These are phyloP conservation scores for Xestia c-nigrum DNA, from an alignment of 2,888 invertebrate genomes.

Conservation along the genomic window DNA sequence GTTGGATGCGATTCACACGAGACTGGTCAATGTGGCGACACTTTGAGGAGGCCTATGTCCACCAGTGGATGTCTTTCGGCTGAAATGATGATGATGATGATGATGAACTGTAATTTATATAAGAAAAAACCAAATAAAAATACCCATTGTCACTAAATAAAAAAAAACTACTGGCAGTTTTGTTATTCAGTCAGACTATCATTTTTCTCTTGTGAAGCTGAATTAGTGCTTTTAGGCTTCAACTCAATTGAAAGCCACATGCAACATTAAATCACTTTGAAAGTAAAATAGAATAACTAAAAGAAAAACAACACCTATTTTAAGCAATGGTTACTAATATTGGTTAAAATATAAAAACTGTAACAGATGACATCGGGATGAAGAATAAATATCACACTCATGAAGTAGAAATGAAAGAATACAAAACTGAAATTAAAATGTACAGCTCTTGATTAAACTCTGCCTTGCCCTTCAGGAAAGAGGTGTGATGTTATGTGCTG, in stretches of 20 bases:
- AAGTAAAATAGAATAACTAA: not conserved
- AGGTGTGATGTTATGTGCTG: not conserved
- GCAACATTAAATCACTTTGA: not conserved
- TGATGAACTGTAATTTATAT: not conserved
- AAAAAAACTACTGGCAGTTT: not conserved
- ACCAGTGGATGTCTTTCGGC: too few relatives aligned
- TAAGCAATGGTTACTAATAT: not conserved
- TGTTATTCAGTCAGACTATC: not conserved
- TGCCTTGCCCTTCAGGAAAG: not conserved
- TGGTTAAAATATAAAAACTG: not conserved
- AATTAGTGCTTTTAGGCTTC: not conserved
- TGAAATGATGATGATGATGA: too few relatives aligned
- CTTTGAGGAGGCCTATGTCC: too few relatives aligned
- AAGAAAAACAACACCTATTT: not conserved
- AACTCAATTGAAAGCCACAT: not conserved
- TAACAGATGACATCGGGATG: not conserved
- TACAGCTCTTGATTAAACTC: not conserved
- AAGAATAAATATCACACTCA: not conserved
- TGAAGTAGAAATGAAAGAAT: not conserved
- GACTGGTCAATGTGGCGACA: too few relatives aligned
- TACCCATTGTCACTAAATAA: not conserved
- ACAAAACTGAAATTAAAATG: not conserved
- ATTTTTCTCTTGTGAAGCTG: not conserved
- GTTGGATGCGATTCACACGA: too few relatives aligned
- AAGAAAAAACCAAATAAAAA: not conserved